Percentiles rank a stretch among this genome's conserved stretches.
phyloP scores from a whole-genome alignment of 2,797 vertebrate genomes.

The Sebastes elongatus region DNA sequence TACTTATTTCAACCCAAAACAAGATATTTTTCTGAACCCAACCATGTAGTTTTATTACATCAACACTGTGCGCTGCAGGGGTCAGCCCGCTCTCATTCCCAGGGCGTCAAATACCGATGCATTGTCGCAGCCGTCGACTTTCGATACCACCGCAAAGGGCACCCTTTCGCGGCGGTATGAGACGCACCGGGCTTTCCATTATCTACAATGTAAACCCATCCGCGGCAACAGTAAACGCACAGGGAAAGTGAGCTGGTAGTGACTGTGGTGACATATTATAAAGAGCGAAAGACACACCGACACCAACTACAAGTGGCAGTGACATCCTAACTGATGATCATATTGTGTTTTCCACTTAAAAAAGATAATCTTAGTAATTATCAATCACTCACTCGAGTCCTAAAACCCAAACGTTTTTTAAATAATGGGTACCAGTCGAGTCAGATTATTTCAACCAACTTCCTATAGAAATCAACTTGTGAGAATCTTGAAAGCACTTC shows the following conservation, averaged over 20 bases:
- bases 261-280: too few species aligned
- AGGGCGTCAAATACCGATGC: too few species aligned
- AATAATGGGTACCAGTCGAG: not conserved
- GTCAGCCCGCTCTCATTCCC: too few species aligned
- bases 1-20: not conserved
- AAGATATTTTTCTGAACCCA: rapidly evolving
- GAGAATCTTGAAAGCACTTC: not conserved
- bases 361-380: not conserved
- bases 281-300: too few species aligned
- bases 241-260: rapidly evolving
- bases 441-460: not conserved
- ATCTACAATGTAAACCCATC: too few species aligned
- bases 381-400: not conserved
- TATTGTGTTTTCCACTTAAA: not conserved
- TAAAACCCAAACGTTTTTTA: not conserved
- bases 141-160: rapidly evolving
- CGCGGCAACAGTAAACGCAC: too few species aligned
- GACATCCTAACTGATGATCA: too few species aligned
- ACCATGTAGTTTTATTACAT: too few species aligned
- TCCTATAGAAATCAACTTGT: not conserved
- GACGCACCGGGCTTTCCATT: rapidly evolving
- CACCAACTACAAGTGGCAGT: too few species aligned
- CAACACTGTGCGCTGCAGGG: rapidly evolving
- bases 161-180: too few species aligned
- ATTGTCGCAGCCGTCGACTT: too few species aligned